Percentiles rank a stretch among this genome's conserved stretches.
Conservation (phyloP, 2,888 invertebrate species). For the Galerucella nymphaeae region DNA sequence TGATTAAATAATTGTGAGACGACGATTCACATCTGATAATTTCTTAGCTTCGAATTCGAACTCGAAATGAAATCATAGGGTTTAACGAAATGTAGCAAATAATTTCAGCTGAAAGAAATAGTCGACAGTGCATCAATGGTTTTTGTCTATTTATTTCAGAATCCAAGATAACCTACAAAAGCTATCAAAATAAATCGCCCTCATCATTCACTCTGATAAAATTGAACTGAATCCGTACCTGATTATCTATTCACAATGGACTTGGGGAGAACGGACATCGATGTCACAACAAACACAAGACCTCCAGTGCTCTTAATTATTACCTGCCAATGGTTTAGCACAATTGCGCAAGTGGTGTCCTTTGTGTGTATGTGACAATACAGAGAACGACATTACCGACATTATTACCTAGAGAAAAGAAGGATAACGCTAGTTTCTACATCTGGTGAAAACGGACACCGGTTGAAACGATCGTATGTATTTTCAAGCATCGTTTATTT, state of each 20-base stretch:
- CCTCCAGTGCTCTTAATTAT: conserved; percentile 56
- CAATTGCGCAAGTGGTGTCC: conserved; percentile 58
- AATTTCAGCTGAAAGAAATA: too few species aligned
- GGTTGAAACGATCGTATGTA: conserved; percentile 35
- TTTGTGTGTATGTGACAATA: conserved; percentile 50
- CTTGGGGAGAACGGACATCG: conserved; percentile 50
- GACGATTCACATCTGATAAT: too few species aligned
- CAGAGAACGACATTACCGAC: conserved; percentile 42
- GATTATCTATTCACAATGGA: not conserved
- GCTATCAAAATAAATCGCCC: too few species aligned
- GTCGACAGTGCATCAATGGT: too few species aligned
- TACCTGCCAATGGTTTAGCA: conserved; percentile 60
- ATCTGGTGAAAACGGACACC: conserved; percentile 61
- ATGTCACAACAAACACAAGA: conserved; percentile 61
- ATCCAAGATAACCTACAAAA: too few species aligned
- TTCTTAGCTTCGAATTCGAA: too few species aligned
- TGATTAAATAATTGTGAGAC: too few species aligned
- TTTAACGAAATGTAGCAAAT: too few species aligned
- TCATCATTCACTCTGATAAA: too few species aligned
- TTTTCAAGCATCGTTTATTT: conserved; percentile 45
- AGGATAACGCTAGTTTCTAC: conserved; percentile 54
- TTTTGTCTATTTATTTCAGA: too few species aligned
- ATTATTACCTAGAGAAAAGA: conserved; percentile 29
- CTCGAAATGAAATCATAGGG: too few species aligned
- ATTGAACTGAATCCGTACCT: not conserved